Base-by-base conservation (phyloP, 2,888 invertebrate genomes). In the Plutella xylostella region DNA sequence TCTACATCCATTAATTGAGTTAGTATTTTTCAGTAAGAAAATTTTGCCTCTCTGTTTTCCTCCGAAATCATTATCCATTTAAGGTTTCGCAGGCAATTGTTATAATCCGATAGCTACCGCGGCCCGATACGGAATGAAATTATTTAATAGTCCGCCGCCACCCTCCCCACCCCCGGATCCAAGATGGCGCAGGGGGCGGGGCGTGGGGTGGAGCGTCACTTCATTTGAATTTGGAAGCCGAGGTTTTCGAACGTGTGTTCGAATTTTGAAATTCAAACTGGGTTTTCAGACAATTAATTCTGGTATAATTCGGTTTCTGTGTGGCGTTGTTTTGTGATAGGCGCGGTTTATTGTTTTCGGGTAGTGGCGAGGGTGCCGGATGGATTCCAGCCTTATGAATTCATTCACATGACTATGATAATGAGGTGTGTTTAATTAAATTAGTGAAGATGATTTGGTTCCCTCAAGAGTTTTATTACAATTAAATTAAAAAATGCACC, bases 191-290 rank as follows among this genome's bases (percentile, higher is more conserved):
- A 35, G 45, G 50, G 63, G 72, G 72, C 78, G 80, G 80, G 76
- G 77, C 75, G 56, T 72, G 79, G 74, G 74, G 76, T 79, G 78
- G 73, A 76, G 68, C 68, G 73, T 71, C 76, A 76, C 79, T 80
- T 82, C 82, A 82, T 83, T 83, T 82, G 80, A 83, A 82, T 76
- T 82, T 80, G 74, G 79, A 77, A 76, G 70, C 72, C 71, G 68
- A 65, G 75, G 73, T 73, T 71, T 71, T 57, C 78, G 75, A 82
- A 82, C 82, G 82, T 77, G 80, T 76, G 37, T 41, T 30, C 68
- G 74, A n/a, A n/a, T n/a, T 69, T 74, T 68, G 70, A 72, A 63
- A 61, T 60, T 62, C 60, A 55, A 57, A 62, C 72, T 68, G 63
- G 73, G 77, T 76, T 82, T 80, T 78, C 76, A 75, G 77, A 75